These are phyloP conservation scores for Argyrosomus regius DNA, from an alignment of 2,797 vertebrate species.

Conservation along the genomic window DNA sequence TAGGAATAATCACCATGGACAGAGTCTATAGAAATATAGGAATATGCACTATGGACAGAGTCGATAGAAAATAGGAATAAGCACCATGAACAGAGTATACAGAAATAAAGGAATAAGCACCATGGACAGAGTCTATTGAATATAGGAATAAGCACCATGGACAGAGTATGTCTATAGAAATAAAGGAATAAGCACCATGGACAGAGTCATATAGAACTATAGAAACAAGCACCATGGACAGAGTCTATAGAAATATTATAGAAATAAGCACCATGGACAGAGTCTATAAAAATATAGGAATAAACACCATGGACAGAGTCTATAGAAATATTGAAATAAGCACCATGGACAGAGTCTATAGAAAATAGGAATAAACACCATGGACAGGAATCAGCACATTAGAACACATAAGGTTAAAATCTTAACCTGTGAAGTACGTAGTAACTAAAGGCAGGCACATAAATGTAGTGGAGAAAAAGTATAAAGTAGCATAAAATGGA, in stretches of 20 bases:
- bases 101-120: background rate
- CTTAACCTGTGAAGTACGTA: background rate
- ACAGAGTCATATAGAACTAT: background rate
- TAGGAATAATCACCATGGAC: background rate
- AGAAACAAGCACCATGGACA: background rate
- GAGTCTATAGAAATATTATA: background rate
- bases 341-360: background rate
- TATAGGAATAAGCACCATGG: too few relatives aligned
- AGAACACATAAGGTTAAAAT: background rate
- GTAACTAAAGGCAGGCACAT: background rate
- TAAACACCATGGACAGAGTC: too few relatives aligned
- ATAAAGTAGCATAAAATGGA: background rate
- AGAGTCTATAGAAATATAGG: rapidly evolving
- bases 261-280: background rate
- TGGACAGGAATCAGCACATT: too few relatives aligned
- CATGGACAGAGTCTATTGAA: too few relatives aligned
- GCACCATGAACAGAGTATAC: background rate
- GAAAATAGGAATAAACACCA: background rate
- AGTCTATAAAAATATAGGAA: rapidly evolving
- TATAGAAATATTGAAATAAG: too few relatives aligned
- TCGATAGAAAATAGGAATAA: too few relatives aligned
- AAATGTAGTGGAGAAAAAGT: background rate
- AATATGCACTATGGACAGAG: too few relatives aligned
- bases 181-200: background rate
- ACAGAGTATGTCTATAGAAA: too few relatives aligned